Percentiles rank a stretch among this genome's conserved stretches.
These are phyloP conservation scores for Onychostoma macrolepis DNA, from an alignment of 2,113 vertebrate species.

Conservation along the genomic window DNA sequence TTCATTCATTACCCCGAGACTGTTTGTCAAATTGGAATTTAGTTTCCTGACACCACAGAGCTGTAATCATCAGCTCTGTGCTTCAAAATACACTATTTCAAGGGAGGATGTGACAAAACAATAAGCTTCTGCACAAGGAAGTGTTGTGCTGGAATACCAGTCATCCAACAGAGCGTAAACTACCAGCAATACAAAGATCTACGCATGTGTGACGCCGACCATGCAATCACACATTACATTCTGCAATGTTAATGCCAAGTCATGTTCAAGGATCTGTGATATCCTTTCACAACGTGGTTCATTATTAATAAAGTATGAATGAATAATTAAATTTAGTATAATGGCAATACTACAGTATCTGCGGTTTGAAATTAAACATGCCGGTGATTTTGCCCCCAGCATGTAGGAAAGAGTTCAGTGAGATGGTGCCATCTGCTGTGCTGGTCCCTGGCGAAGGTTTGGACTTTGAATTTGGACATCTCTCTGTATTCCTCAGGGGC, in stretches of 20 bases:
- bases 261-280: neutral
- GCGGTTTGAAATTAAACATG: conserved; percentile 21
- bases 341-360: conserved; percentile 22
- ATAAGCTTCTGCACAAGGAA: conserved; percentile 25
- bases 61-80: conserved; percentile 43
- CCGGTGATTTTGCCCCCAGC: conserved; percentile 26
- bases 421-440: conserved; percentile 50
- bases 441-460: conserved; percentile 4
- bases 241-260: neutral
- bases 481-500: neutral
- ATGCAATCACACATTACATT: neutral
- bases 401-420: conserved; percentile 4
- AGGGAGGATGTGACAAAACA: conserved; percentile 44
- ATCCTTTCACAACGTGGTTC: neutral
- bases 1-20: conserved; percentile 57
- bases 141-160: conserved; percentile 21
- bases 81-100: conserved; percentile 45
- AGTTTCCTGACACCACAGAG: conserved; percentile 20
- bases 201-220: neutral
- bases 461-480: conserved; percentile 11
- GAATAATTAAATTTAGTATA: conserved; percentile 25
- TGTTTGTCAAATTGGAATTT: conserved; percentile 35
- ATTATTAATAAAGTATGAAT: conserved; percentile 28
- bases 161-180: conserved; percentile 15
- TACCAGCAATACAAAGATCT: neutral